phyloP scores from a whole-genome alignment of 2,113 vertebrate genomes.

The Echinops telfairi region DNA sequence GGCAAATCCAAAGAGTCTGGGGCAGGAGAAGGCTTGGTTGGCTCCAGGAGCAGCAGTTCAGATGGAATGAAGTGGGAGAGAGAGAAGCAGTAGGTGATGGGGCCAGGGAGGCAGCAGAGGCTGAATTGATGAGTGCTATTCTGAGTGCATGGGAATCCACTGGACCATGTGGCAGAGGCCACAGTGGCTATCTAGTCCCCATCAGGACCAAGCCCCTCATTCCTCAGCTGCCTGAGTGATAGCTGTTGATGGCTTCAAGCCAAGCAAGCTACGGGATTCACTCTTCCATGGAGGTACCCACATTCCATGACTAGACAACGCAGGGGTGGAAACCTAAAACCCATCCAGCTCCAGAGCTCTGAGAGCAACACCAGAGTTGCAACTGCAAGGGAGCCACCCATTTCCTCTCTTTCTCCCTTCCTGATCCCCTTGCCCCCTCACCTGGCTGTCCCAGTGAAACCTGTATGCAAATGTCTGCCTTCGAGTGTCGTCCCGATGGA shows the following conservation, averaged over 20 bases:
- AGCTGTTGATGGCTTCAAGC: not conserved
- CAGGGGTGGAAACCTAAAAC: not conserved
- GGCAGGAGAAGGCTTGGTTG: not conserved
- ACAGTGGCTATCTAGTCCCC: not conserved
- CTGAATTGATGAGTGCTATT: not conserved
- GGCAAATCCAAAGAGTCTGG: not conserved
- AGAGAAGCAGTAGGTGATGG: too few species aligned
- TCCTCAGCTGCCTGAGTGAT: not conserved
- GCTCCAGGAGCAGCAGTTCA: too few species aligned
- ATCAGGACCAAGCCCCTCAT: not conserved
- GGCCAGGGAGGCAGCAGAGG: not conserved
- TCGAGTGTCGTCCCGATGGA: not conserved
- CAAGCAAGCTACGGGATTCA: not conserved
- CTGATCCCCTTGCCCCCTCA: not conserved
- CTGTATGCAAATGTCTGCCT: not conserved
- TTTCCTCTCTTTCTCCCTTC: not conserved
- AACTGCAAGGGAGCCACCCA: not conserved
- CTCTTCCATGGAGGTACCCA: not conserved
- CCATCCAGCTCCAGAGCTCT: not conserved
- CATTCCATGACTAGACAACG: not conserved
- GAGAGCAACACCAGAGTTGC: not conserved
- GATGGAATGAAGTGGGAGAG: too few species aligned
- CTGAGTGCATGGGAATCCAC: not conserved
- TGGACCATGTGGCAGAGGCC: not conserved
- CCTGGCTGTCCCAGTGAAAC: not conserved